Evolutionary conservation across 2,888 invertebrate species (phyloP).

Genomic region (Tethea ocularis): DNA sequence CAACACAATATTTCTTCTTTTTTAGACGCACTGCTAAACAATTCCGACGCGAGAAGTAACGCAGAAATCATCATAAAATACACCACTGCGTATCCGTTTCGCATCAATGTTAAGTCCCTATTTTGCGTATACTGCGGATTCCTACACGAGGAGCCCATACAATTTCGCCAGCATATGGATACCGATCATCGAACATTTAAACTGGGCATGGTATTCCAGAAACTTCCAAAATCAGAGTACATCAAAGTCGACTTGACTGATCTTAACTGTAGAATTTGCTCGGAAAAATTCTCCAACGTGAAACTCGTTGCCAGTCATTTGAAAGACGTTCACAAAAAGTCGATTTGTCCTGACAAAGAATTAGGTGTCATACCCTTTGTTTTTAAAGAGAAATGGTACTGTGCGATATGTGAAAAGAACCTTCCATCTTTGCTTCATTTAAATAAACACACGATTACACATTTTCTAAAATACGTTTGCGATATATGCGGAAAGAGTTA

Average conservation of each 20-base stretch:
- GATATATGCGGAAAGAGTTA: slow-evolving; percentile 74
- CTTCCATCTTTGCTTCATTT: slow-evolving; percentile 66
- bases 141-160: slow-evolving; percentile 62
- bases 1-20: background rate
- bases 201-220: slow-evolving; percentile 66
- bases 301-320: slow-evolving; percentile 59
- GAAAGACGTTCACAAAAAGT: slow-evolving; percentile 41
- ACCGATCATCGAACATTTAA: slow-evolving; percentile 62
- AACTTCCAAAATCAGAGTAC: slow-evolving; percentile 68
- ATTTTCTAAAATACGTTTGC: slow-evolving; percentile 70
- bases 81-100: slow-evolving; percentile 74
- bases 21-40: background rate
- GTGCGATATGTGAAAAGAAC: slow-evolving; percentile 65
- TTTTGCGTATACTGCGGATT: slow-evolving; percentile 76
- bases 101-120: slow-evolving; percentile 72
- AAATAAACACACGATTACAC: slow-evolving; percentile 71
- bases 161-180: slow-evolving; percentile 65
- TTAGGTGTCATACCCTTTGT: slow-evolving; percentile 72
- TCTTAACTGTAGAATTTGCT: slow-evolving; percentile 60
- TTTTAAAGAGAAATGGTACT: slow-evolving; percentile 58
- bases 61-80: slow-evolving; percentile 65
- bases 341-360: slow-evolving; percentile 50
- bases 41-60: slow-evolving; percentile 40
- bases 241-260: slow-evolving; percentile 70
- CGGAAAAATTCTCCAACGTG: slow-evolving; percentile 38